A percentile compares a stretch with the other conserved stretches of the same genome.
These are phyloP conservation scores for Eretmocerus hayati DNA, from an alignment of 2,888 invertebrate genomes.

Conservation along the genomic window DNA sequence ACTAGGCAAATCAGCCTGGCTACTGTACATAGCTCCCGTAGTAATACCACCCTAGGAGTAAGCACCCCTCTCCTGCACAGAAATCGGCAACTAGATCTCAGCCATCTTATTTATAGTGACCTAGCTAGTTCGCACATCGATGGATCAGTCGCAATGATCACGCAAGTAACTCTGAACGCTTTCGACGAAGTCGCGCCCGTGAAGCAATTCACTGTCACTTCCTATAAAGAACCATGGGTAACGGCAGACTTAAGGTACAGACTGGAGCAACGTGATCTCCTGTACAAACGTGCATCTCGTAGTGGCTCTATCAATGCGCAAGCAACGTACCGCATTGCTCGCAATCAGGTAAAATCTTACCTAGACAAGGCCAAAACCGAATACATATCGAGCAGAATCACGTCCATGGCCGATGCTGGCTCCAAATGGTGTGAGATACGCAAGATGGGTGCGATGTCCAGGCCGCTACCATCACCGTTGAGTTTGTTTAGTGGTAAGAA, in stretches of 20 bases:
- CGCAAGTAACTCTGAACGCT: too few species aligned
- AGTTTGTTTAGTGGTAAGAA: not conserved
- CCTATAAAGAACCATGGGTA: not conserved
- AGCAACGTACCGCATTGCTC: not conserved
- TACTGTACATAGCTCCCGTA: too few species aligned
- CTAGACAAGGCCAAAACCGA: not conserved
- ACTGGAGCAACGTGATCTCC: not conserved
- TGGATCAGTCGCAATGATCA: too few species aligned
- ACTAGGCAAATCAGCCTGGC: too few species aligned
- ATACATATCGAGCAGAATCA: not conserved
- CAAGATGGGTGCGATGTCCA: not conserved
- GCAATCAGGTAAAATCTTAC: not conserved
- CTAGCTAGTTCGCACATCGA: too few species aligned
- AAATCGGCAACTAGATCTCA: too few species aligned
- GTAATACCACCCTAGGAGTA: too few species aligned
- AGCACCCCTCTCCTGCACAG: too few species aligned
- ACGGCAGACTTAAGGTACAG: not conserved
- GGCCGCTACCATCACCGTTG: not conserved
- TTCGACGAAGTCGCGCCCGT: not conserved
- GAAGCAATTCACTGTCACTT: not conserved
- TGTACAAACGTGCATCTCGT: not conserved
- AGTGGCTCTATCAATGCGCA: not conserved
- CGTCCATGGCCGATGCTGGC: not conserved
- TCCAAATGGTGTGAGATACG: not conserved
- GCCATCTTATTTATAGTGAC: too few species aligned